Evolutionary conservation across 2,797 vertebrate species (phyloP), one percentile per base, ranked within the genome.

Genomic region (Microctenopoma stevenorrisi): DNA sequence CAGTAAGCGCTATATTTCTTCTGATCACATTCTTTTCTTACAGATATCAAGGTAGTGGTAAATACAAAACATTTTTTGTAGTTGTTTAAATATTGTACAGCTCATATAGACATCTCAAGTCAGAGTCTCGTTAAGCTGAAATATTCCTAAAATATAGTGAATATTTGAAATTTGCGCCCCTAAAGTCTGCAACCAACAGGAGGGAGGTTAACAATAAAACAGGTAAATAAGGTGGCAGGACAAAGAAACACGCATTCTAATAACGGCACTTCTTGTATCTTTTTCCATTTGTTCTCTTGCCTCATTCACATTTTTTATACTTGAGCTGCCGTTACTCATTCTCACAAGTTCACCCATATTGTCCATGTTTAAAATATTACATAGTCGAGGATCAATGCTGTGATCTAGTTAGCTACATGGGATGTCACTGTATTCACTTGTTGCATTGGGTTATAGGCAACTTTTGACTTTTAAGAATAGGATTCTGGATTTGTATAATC

Each of bases 221-320:
- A 64, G 44, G 46, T 49, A 18, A 18, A 18, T 18, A 37, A 33
- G 50, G 44, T 28, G 65, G 68, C 51, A 60, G 43, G 25, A 65
- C 43, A 51, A 64, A 82, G 37, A 73, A 46, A 54, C 40, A 26
- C 1, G 55, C 15, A 26, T 66, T 28, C 26, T 49, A 40, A 59
- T 12, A 11, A 40, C 46, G 54, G 15, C 48, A 22, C 46, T 58
- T 44, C 26, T 47, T 25, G 25, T 56, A 4, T 47, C 37, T 68
- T 68, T 58, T 15, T 18, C 50, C 43, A 18, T 77, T 86, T 91
- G 88, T 89, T 86, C 91, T 88, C 57, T 48, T 62, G 18, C 18
- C 18, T 18, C 18, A 18, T 18, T 18, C 18, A 18, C 18, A 18
- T 18, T 18, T 18, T 18, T 18, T 18, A 18, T 6, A 43, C 14